Conservation (phyloP, 2,113 vertebrate species). For the Prietella phreatophila region DNA sequence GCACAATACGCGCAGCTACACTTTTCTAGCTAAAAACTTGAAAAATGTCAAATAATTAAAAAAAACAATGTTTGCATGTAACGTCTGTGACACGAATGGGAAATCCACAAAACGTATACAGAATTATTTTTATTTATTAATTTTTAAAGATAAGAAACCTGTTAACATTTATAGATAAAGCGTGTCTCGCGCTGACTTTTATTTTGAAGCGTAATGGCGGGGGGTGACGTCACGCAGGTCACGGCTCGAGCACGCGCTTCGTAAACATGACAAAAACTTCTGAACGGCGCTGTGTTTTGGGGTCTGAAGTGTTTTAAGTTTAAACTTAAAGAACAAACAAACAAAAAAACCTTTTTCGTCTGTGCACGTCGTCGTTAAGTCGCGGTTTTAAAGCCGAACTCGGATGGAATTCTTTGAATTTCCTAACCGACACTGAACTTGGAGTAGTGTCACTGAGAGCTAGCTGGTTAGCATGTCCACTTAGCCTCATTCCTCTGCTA, state of each 20-base stretch:
- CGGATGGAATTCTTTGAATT: neutral
- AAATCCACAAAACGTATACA: neutral
- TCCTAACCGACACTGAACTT: neutral
- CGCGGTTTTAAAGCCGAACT: neutral
- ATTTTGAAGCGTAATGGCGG: constrained; percentile 1
- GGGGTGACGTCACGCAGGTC: neutral
- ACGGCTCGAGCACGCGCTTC: neutral
- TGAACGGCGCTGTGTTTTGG: neutral
- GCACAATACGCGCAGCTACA: neutral
- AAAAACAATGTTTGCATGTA: neutral
- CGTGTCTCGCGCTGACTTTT: constrained; percentile 28
- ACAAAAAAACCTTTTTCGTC: too few species aligned
- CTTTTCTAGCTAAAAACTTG: neutral
- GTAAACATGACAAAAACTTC: constrained; percentile 18
- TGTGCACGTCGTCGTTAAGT: neutral
- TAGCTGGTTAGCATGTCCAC: neutral
- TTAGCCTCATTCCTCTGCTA: neutral
- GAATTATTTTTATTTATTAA: too few species aligned
- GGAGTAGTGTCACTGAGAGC: neutral
- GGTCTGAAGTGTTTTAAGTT: constrained; percentile 31
- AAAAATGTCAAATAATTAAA: neutral
- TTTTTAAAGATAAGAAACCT: neutral
- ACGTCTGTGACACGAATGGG: neutral
- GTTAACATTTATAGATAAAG: neutral
- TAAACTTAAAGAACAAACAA: neutral